Evolutionary conservation across 2,797 vertebrate species (phyloP), one percentile per base, ranked within the genome.

Genomic region (Tokudaia tokunoshimensis): DNA sequence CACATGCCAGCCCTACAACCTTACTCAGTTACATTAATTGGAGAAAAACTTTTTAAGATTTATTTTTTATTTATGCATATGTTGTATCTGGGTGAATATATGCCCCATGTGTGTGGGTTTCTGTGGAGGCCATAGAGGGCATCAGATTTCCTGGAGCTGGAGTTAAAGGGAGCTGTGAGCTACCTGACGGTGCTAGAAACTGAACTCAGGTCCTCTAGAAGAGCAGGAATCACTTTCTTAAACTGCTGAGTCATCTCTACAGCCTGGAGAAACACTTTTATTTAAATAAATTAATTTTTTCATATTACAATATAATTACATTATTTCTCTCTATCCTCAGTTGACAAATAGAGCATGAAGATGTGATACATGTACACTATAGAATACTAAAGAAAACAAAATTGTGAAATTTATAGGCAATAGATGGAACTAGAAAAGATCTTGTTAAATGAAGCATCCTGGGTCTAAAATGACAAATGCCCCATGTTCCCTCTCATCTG

Each of bases 21-120:
- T 94, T 95, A 82, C 37, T 12, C 70, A 76, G 52, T 88, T 91
- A 65, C 26, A 61, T 52, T 67, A 92, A 55, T 61, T 84, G 29
- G 44, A 87, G 24, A 92, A 34, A 72, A 34, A 3, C 20, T 80
- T 90, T 92, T 85, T 50, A 65, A 86, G 83, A 52, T 86, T 88
- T 74, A 57, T 57, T 63, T 63, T 74, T 70, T 9, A 41, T 41
- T 75, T 88, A 31, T 57, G 15, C 14, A 9, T 20, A 47, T 47
- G 29, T 65, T 84, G n/a, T 41, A 24, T 31, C 57, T 61, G 57
- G 17, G 37, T 83, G 57, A 61, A n/a, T 41, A 52, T 63, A 41
- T 63, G 37, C 26, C 15, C 24, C 37, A 24, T 20, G 63, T 11
- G 22, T 72, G 8, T 24, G 47, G 20, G 22, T 41, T n/a, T 24